Conservation (phyloP, 2,797 vertebrate species). For the Pogonophryne albipinna region DNA sequence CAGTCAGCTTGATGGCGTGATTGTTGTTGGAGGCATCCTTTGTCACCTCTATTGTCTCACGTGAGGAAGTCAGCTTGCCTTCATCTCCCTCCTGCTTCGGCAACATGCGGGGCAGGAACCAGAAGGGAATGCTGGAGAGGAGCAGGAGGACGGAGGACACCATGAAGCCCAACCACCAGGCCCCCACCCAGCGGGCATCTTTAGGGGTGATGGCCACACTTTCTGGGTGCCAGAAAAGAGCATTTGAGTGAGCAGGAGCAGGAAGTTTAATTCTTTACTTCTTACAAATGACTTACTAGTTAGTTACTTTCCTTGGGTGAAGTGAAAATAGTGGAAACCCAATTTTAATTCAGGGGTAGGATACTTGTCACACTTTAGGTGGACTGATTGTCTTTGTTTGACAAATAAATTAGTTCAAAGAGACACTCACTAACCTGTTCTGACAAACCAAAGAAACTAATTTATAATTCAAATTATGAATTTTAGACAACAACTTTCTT, state of each 20-base stretch:
- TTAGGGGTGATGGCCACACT: conserved; percentile 86
- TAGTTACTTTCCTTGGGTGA: neutral
- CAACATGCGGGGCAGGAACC: conserved; percentile 86
- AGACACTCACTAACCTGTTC: conserved; percentile 13
- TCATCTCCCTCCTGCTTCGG: conserved; percentile 71
- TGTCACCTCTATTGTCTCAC: neutral
- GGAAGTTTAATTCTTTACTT: neutral
- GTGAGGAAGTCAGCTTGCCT: neutral
- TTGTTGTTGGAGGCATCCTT: conserved; percentile 25
- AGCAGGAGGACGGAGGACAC: conserved; percentile 84
- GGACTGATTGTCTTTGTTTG: conserved; percentile 14
- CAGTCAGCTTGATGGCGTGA: conserved; percentile 62
- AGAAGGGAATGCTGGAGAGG: conserved; percentile 88
- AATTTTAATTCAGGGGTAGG: neutral
- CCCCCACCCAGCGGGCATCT: conserved; percentile 90
- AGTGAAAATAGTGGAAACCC: neutral
- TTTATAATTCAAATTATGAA: conserved; percentile 2
- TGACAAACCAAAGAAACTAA: conserved; percentile 21
- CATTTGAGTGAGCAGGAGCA: neutral
- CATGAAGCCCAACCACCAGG: conserved; percentile 92
- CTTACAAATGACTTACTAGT: too few relatives aligned
- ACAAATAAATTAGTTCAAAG: conserved; percentile 23
- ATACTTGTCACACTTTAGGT: neutral
- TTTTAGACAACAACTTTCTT: neutral
- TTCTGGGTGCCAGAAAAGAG: conserved; percentile 72